Evolutionary conservation across 2,113 vertebrate genomes (phyloP).

Genomic region (Microtus ochrogaster): DNA sequence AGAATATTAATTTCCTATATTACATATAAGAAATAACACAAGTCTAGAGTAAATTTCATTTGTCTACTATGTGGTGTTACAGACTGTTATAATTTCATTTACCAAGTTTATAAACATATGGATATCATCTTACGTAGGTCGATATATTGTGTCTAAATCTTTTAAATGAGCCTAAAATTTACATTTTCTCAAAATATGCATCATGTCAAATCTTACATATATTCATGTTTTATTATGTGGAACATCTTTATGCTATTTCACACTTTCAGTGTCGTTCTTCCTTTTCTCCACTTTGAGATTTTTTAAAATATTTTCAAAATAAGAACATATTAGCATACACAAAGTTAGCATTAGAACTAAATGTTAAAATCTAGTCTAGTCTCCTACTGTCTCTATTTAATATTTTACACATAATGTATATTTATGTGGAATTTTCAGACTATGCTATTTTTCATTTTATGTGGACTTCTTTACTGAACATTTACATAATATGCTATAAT

Average conservation of each 20-base stretch:
- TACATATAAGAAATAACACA: too few relatives aligned
- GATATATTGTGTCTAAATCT: background rate
- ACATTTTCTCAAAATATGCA: background rate
- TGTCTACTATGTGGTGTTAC: background rate
- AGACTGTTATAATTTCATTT: background rate
- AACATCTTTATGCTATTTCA: background rate
- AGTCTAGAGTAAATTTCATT: too few relatives aligned
- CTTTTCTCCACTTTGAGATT: background rate
- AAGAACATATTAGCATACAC: background rate
- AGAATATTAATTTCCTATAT: too few relatives aligned
- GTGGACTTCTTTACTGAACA: fast-evolving
- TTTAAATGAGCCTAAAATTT: background rate
- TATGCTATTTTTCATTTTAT: background rate
- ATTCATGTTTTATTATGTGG: background rate
- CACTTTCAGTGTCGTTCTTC: background rate
- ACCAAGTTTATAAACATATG: background rate
- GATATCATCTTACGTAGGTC: background rate
- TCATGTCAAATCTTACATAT: background rate
- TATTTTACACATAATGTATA: background rate
- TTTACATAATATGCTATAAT: background rate
- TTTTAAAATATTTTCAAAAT: background rate
- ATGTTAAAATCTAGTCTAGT: background rate
- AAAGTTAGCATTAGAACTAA: background rate
- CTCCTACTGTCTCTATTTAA: background rate
- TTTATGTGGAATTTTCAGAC: background rate